Conservation (phyloP, 2,888 invertebrate genomes). For the Schizaphis graminum region DNA sequence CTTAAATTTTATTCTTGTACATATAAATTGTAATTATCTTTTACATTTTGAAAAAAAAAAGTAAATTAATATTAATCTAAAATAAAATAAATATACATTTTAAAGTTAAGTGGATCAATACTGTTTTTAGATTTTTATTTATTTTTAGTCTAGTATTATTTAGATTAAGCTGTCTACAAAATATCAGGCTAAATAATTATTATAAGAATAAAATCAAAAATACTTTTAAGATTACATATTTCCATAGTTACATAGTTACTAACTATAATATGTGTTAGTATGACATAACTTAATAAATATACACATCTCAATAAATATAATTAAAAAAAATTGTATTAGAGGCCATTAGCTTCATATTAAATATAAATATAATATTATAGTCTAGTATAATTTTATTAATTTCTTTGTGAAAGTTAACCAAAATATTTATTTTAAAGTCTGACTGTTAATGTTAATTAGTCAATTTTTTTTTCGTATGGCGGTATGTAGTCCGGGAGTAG, state of each 20-base stretch:
- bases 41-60: neutral
- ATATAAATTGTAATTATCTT: neutral
- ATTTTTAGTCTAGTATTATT: neutral
- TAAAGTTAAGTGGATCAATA: neutral
- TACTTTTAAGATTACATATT: neutral
- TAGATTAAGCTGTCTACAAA: neutral
- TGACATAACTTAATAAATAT: neutral
- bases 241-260: neutral
- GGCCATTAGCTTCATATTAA: neutral
- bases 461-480: no score
- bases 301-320: neutral
- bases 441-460: neutral
- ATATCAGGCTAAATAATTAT: neutral
- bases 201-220: neutral
- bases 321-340: neutral
- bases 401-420: neutral
- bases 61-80: neutral
- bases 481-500: no score
- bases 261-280: neutral
- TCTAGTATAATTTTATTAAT: neutral
- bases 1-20: neutral
- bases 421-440: neutral
- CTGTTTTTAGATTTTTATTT: neutral
- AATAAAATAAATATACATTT: neutral
- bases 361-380: neutral